These are phyloP conservation scores for Protophormia terraenovae DNA, from an alignment of 2,888 invertebrate genomes.

Conservation along the genomic window DNA sequence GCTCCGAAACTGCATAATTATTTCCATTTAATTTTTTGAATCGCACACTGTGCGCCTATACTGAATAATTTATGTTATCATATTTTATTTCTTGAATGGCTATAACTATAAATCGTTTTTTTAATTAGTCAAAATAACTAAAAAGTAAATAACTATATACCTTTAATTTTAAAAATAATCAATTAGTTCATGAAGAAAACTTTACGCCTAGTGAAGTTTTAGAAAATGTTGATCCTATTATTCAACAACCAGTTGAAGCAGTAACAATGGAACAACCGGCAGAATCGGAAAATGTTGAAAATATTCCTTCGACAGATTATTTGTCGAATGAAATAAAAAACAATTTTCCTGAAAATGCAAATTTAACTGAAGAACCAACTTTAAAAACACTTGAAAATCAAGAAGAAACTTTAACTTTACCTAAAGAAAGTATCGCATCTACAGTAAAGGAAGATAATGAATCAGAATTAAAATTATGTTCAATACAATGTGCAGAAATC, in stretches of 20 bases:
- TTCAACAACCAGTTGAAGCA: not conserved
- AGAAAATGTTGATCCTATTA: not conserved
- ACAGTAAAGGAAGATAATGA: not conserved
- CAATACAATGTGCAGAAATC: not conserved
- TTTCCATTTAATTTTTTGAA: no score
- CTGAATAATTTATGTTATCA: no score
- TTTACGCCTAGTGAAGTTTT: not conserved
- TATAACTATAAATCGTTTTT: no score
- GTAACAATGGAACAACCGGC: not conserved
- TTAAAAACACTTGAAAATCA: not conserved
- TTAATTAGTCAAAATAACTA: no score
- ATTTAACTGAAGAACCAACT: not conserved
- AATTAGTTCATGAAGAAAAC: not conserved
- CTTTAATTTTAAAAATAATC: no score
- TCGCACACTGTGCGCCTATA: no score
- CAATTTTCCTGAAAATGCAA: not conserved
- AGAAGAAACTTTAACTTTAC: not conserved
- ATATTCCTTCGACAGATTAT: not conserved
- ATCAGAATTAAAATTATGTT: not conserved
- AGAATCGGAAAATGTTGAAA: not conserved
- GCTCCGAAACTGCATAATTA: no score
- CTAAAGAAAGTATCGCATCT: not conserved
- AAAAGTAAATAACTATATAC: no score
- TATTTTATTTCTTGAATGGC: no score
- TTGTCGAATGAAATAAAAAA: not conserved